These are phyloP conservation scores for Thalassophryne amazonica DNA, from an alignment of 2,797 vertebrate genomes.

Conservation along the genomic window DNA sequence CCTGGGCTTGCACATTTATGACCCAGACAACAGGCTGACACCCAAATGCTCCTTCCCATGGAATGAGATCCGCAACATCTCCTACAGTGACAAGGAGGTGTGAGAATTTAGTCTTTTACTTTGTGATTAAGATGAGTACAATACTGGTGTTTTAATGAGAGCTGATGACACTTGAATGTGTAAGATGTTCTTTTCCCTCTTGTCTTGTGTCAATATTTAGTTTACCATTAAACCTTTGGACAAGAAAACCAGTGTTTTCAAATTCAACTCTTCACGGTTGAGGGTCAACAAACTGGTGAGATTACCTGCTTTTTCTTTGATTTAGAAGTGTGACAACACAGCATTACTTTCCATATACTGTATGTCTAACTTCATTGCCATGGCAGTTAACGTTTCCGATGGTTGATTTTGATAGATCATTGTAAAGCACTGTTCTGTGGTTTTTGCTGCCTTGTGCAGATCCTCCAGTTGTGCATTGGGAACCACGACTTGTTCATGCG, in stretches of 20 bases:
- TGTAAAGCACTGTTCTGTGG: not conserved
- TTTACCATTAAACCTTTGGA: constrained; percentile 96
- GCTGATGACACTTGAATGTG: not conserved
- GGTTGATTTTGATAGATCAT: not conserved
- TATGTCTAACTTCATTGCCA: no score
- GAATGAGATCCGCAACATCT: constrained; percentile 97
- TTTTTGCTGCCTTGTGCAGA: constrained; percentile 69
- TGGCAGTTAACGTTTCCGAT: no score
- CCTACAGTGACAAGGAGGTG: constrained; percentile 97
- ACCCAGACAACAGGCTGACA: constrained; percentile 90
- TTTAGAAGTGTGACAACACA: no score
- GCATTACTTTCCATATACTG: no score
- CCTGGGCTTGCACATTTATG: constrained; percentile 94
- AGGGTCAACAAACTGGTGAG: constrained; percentile 95
- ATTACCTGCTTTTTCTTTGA: constrained; percentile 14
- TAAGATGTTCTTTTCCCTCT: not conserved
- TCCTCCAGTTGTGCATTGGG: constrained; percentile 94
- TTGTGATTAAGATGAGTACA: not conserved
- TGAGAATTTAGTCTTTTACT: not conserved
- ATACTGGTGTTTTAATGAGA: not conserved
- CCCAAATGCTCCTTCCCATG: constrained; percentile 97
- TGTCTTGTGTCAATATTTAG: constrained; percentile 59
- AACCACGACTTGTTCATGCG: constrained; percentile 96
- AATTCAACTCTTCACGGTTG: constrained; percentile 94
- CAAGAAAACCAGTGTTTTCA: constrained; percentile 95